Evolutionary conservation across 1,140 invertebrate species (phyloP), one percentile per base, ranked within the genome.

Genomic region (Aporrectodea caliginosa): DNA sequence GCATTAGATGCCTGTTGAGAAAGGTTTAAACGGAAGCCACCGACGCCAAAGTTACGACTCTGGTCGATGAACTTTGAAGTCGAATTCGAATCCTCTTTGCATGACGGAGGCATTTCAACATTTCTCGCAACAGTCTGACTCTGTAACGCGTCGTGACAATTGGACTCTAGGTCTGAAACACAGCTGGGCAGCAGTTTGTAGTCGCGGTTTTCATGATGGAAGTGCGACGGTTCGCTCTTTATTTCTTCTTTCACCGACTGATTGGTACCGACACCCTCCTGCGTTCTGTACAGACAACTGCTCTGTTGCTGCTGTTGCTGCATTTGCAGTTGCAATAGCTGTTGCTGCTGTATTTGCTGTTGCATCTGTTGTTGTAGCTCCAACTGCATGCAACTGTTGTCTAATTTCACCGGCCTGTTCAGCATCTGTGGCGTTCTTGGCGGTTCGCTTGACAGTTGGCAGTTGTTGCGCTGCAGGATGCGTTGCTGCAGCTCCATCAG

Each of bases 301-400:
- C n/a, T n/a, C 43, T 58, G 43, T 22, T 58, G 43, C 43, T 58
- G 43, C 43, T 58, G 43, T 22, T 12, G 43, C 43, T 58, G 43
- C 22, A 12, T 6, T 58, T 58, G 43, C 43, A 12, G 43, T 22
- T 58, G 43, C 43, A 58, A 58, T 22, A 58, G 43, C 43, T 22
- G 6, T 58, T 58, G 43, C 6, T 58, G 43, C 22, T 58, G 43
- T 58, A 58, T 22, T 22, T 12, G 43, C 43, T 58, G 43, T 22
- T 58, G 43, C 43, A 12, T 6, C 43, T 58, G n/a, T n/a, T n/a
- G n/a, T n/a, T n/a, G n/a, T n/a, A n/a, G n/a, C n/a, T n/a, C n/a
- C n/a, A n/a, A n/a, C n/a, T n/a, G n/a, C n/a, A n/a, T n/a, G 43
- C 43, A 58, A 58, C 43, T 58, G 43, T 58, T 58, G 43, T 58